These are phyloP conservation scores for Rhabdomys dilectus DNA, from an alignment of 2,113 vertebrate species.

Conservation along the genomic window DNA sequence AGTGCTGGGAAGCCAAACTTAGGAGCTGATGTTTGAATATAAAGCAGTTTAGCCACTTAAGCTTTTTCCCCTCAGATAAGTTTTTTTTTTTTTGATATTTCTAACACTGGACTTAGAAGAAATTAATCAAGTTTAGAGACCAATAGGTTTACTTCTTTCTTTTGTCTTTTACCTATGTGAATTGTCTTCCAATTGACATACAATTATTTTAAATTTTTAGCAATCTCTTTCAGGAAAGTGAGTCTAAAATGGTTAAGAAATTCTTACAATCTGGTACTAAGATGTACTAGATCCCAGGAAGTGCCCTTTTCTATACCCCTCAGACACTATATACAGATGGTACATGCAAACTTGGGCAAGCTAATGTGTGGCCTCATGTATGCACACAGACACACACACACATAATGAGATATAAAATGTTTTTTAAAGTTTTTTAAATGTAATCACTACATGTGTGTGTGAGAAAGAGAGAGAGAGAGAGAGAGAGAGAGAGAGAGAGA, in stretches of 20 bases:
- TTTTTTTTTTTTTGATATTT: background rate
- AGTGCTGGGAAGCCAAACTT: background rate
- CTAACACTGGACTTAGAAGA: background rate
- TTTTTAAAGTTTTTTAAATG: background rate
- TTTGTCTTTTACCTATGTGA: background rate
- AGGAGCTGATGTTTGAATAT: background rate
- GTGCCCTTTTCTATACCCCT: background rate
- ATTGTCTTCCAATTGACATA: background rate
- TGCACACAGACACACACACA: too few species aligned
- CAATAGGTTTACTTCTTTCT: background rate
- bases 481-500: too few species aligned
- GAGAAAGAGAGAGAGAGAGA: too few species aligned
- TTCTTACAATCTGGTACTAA: background rate
- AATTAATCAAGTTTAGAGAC: background rate
- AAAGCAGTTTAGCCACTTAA: background rate
- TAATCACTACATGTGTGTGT: background rate
- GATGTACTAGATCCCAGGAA: background rate
- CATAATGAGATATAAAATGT: too few species aligned
- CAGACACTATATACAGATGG: background rate
- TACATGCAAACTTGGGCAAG: background rate
- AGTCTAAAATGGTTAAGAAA: constrained; percentile 20
- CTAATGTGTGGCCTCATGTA: too few species aligned
- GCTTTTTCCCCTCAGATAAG: background rate
- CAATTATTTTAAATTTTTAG: constrained; percentile 2
- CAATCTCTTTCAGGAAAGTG: background rate